phyloP scores from a whole-genome alignment of 2,888 invertebrate species.

The Fissipunctia ypsillon region DNA sequence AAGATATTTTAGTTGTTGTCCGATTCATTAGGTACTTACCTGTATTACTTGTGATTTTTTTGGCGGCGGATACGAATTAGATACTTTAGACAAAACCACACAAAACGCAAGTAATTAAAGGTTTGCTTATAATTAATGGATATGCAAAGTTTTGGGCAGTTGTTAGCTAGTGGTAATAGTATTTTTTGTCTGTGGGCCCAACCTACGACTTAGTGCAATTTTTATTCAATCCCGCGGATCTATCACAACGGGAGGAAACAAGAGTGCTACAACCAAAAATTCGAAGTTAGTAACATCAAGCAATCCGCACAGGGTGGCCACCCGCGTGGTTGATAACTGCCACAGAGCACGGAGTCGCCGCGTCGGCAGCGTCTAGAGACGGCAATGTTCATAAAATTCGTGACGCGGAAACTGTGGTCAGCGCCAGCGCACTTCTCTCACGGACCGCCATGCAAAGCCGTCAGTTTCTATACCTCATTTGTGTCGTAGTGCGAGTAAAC shows the following conservation, averaged over 20 bases:
- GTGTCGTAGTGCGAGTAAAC: neutral
- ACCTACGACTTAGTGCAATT: too few relatives aligned
- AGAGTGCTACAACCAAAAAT: neutral
- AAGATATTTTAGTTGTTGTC: neutral
- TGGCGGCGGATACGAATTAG: neutral
- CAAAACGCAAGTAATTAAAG: neutral
- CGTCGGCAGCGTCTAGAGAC: too few relatives aligned
- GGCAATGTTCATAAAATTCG: neutral
- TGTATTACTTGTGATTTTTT: neutral
- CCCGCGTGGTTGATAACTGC: neutral
- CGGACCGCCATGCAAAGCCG: neutral
- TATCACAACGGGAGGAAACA: neutral
- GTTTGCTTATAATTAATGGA: neutral
- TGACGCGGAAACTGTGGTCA: neutral
- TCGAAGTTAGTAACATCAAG: neutral
- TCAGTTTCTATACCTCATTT: neutral
- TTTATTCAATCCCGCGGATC: too few relatives aligned
- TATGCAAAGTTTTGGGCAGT: neutral
- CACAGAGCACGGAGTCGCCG: neutral
- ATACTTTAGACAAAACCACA: neutral
- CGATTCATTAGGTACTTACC: neutral
- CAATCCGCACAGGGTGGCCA: neutral
- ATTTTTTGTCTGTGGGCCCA: neutral
- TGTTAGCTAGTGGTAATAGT: neutral
- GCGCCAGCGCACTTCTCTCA: neutral